Evolutionary conservation across 2,113 vertebrate species (phyloP).

Genomic region (Marmota flaviventris): DNA sequence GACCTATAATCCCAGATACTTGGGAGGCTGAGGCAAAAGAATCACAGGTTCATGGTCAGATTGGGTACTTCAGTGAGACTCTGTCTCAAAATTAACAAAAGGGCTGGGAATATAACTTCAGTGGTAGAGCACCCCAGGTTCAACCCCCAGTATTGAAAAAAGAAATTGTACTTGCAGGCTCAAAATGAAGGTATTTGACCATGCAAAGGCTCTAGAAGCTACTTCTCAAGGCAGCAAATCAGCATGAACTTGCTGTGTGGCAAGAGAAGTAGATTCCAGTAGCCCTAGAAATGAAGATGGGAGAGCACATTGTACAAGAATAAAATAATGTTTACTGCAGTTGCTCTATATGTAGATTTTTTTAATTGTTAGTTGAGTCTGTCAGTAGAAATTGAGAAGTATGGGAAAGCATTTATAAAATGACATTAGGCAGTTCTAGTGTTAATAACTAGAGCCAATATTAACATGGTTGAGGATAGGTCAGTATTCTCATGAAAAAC

Average conservation of each 20-base stretch:
- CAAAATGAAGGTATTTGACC: background rate
- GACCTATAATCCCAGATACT: background rate
- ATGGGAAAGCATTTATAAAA: background rate
- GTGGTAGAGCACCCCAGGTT: background rate
- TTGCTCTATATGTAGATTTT: background rate
- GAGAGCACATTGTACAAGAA: background rate
- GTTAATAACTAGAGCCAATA: background rate
- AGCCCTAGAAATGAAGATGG: background rate
- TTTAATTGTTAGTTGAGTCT: background rate
- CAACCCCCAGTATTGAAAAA: background rate
- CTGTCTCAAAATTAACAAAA: background rate
- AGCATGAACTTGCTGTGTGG: background rate
- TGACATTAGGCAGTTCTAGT: background rate
- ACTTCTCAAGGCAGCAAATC: background rate
- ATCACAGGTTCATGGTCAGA: background rate
- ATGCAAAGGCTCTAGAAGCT: background rate
- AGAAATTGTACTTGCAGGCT: background rate
- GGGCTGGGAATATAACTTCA: background rate
- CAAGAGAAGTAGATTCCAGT: background rate
- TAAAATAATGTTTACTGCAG: background rate
- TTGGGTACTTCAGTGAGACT: background rate
- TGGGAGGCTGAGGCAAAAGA: background rate
- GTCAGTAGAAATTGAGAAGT: background rate
- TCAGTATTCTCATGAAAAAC: background rate
- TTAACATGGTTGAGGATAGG: background rate